These are phyloP conservation scores for Noctua janthe DNA, from an alignment of 2,888 invertebrate genomes.

Conservation along the genomic window DNA sequence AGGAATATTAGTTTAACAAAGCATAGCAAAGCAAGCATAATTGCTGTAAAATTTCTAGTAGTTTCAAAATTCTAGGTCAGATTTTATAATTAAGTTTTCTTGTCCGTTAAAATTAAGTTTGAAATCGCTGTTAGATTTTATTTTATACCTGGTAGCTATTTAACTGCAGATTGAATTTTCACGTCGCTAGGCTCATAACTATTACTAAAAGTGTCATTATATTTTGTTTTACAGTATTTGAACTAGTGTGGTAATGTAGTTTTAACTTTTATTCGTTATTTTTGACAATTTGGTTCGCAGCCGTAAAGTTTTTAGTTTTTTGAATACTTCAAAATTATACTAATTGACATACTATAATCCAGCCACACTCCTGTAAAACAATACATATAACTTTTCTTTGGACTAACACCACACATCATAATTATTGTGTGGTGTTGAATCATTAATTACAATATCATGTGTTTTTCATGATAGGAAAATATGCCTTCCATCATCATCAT, in stretches of 20 bases:
- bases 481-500: not conserved
- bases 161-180: slow-evolving; percentile 31
- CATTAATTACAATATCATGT: not conserved
- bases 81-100: slow-evolving; percentile 11
- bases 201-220: slow-evolving; percentile 5
- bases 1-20: not conserved
- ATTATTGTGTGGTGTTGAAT: too few relatives aligned
- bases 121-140: slow-evolving; percentile 26
- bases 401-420: too few relatives aligned
- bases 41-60: not conserved
- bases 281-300: not conserved
- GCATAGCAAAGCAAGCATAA: not conserved
- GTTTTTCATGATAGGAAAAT: not conserved
- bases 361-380: not conserved
- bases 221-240: slow-evolving; percentile 17
- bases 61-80: slow-evolving; percentile 3
- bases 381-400: not conserved
- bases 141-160: slow-evolving; percentile 17
- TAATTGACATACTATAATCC: not conserved
- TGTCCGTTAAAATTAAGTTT: not conserved
- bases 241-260: not conserved
- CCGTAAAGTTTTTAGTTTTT: not conserved
- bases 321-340: too few relatives aligned
- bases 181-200: not conserved
- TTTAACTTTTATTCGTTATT: not conserved